Conservation (phyloP, 2,113 vertebrate species). For the Echinops telfairi region DNA sequence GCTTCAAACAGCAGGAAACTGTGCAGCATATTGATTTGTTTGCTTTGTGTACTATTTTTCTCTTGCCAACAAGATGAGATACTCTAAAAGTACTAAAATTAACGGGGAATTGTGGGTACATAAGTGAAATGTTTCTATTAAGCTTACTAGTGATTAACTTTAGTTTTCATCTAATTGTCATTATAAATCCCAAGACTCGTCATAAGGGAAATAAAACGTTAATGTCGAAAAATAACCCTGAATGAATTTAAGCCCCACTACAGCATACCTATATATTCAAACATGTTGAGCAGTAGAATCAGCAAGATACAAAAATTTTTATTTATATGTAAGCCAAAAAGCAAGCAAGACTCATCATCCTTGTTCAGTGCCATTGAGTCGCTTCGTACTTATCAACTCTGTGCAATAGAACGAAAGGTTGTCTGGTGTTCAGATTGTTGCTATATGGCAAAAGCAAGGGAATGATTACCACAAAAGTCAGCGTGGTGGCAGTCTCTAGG, state of each 20-base stretch:
- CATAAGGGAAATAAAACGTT: conserved; percentile 33
- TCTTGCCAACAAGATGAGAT: conserved; percentile 46
- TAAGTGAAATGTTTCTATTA: conserved; percentile 42
- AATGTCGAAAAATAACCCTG: conserved; percentile 15
- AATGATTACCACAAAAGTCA: background rate
- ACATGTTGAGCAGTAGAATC: background rate
- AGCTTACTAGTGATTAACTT: conserved; percentile 16
- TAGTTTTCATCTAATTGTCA: conserved; percentile 28
- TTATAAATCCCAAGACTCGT: conserved; percentile 16
- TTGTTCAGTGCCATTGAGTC: background rate
- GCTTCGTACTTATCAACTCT: background rate
- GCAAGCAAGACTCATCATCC: conserved; percentile 19
- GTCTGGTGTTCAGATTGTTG: background rate
- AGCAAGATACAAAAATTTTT: conserved; percentile 23
- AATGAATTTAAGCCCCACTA: conserved; percentile 24
- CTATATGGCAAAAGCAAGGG: background rate
- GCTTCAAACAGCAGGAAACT: background rate
- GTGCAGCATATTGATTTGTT: conserved; percentile 36
- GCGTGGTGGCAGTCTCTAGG: background rate
- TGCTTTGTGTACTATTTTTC: conserved; percentile 53
- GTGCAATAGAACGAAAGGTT: background rate
- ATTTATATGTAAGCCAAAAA: conserved; percentile 54
- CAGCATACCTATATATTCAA: background rate
- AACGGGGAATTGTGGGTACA: conserved; percentile 17
- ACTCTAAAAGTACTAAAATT: conserved; percentile 56